Evolutionary conservation across 2,797 vertebrate genomes (phyloP).

Genomic region (Galaxias olidus): DNA sequence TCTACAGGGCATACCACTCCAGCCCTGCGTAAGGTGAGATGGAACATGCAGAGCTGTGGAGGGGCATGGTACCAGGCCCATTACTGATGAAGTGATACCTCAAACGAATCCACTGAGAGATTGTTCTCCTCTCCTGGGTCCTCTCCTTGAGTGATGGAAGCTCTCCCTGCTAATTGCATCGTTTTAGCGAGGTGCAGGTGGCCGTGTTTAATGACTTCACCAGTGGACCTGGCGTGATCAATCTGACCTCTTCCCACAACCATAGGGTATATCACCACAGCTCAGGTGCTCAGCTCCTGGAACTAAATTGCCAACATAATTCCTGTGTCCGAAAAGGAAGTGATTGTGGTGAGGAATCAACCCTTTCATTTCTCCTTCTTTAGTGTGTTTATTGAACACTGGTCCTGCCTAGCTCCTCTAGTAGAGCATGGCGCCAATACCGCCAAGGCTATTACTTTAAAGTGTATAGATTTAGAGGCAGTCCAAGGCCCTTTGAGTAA

Average conservation of each 20-base stretch:
- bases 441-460: too few species aligned
- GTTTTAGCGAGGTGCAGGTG: constrained; percentile 44
- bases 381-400: too few species aligned
- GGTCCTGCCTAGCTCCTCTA: too few species aligned
- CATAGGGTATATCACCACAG: background rate
- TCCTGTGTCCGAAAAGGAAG: too few species aligned
- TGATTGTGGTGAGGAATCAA: too few species aligned
- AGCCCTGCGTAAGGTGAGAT: constrained; percentile 43
- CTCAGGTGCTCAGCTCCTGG: too few species aligned
- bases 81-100: too few species aligned
- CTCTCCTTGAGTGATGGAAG: constrained; percentile 41
- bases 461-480: too few species aligned
- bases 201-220: constrained; percentile 55
- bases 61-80: constrained; percentile 6
- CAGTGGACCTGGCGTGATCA: constrained; percentile 47
- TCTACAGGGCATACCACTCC: constrained; percentile 49
- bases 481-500: too few species aligned
- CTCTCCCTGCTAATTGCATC: constrained; percentile 51
- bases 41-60: constrained; percentile 16
- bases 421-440: too few species aligned
- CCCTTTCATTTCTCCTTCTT: too few species aligned
- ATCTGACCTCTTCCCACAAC: constrained; percentile 30
- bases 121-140: constrained; percentile 43
- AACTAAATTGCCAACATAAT: too few species aligned
- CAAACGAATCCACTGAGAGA: constrained; percentile 18